Evolutionary conservation across 2,113 vertebrate genomes (phyloP).

Genomic region (Bubalus kerabau): DNA sequence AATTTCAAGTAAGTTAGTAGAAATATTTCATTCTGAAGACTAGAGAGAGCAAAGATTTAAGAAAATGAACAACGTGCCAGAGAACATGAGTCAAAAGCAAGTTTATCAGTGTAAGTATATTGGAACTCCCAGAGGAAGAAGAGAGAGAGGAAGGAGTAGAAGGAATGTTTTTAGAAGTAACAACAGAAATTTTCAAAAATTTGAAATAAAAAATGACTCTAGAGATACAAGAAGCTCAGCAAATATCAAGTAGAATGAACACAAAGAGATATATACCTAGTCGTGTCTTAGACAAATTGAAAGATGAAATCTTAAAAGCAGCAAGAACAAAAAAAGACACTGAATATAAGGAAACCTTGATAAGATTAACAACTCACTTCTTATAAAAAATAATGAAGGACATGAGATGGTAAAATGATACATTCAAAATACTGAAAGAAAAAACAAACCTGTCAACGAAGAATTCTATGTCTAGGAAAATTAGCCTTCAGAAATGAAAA

Average conservation of each 20-base stretch:
- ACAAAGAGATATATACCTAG: background rate
- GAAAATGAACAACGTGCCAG: background rate
- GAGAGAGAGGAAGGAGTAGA: background rate
- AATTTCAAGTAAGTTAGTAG: background rate
- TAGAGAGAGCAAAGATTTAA: background rate
- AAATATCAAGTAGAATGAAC: background rate
- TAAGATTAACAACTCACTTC: background rate
- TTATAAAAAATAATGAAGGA: background rate
- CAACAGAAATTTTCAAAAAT: background rate
- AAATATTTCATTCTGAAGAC: background rate
- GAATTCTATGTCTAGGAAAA: background rate
- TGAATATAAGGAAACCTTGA: background rate
- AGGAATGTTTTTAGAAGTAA: slow-evolving; percentile 6
- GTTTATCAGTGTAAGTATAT: background rate
- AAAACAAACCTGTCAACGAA: background rate
- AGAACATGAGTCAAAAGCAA: background rate
- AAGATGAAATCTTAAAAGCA: background rate
- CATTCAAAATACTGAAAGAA: background rate
- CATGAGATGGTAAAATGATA: background rate
- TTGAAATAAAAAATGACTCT: background rate
- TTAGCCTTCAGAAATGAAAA: background rate
- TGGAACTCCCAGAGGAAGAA: background rate
- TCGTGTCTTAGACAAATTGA: background rate
- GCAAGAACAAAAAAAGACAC: background rate
- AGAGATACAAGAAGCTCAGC: background rate